Percentiles rank a stretch among this genome's conserved stretches.
These are phyloP conservation scores for Tanypteryx hageni DNA, from an alignment of 2,888 invertebrate species.

Conservation along the genomic window DNA sequence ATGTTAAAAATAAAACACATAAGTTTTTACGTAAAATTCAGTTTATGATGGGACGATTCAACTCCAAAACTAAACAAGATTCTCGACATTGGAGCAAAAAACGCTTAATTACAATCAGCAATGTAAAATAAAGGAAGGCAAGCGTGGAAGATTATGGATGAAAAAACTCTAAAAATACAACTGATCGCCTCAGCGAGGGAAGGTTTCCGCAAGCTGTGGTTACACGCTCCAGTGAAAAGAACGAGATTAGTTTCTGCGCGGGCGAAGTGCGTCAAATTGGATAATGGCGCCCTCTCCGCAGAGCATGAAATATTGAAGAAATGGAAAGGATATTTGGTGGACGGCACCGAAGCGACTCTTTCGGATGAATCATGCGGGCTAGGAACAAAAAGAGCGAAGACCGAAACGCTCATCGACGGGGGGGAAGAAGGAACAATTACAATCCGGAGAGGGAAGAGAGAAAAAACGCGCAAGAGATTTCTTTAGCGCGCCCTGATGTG, in stretches of 20 bases:
- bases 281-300: neutral
- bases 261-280: neutral
- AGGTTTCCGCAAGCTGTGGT: neutral
- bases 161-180: no score
- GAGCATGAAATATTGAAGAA: neutral
- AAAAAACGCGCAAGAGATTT: neutral
- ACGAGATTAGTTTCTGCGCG: neutral
- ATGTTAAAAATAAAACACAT: no score
- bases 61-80: no score
- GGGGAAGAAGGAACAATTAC: neutral
- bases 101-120: no score
- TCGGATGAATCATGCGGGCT: constrained; percentile 3
- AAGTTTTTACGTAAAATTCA: no score
- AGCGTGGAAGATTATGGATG: no score
- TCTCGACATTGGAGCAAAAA: no score
- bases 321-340: neutral
- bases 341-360: neutral
- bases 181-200: no score
- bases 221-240: constrained; percentile 1
- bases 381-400: neutral
- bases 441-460: neutral
- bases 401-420: neutral
- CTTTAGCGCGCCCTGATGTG: neutral
- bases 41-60: no score
- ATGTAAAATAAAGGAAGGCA: no score